A percentile compares a stretch with the other conserved stretches of the same genome.
Conservation (phyloP, 2,888 invertebrate species). For the Ochropleura plecta region DNA sequence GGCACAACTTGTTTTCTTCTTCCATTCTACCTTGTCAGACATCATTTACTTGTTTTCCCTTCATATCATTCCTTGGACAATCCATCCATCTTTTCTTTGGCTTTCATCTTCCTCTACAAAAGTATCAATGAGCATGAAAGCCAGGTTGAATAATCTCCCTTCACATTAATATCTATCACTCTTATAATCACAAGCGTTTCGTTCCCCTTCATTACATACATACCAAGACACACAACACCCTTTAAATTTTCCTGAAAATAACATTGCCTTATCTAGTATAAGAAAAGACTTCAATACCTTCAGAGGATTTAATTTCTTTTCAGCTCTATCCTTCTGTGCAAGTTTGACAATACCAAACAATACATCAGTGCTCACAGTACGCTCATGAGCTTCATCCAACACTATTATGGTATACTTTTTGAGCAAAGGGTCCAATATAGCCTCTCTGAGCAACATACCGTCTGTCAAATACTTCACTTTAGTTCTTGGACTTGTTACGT, state of each 20-base stretch:
- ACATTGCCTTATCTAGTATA: neutral
- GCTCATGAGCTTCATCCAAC: conserved; percentile 98
- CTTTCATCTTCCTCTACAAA: too few species aligned
- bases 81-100: too few species aligned
- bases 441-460: conserved; percentile 98
- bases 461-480: conserved; percentile 98
- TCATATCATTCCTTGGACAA: too few species aligned
- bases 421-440: conserved; percentile 94
- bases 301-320: conserved; percentile 90
- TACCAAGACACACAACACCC: too few species aligned
- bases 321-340: conserved; percentile 94
- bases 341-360: conserved; percentile 97
- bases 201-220: too few species aligned
- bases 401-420: conserved; percentile 95
- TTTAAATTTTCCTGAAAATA: neutral
- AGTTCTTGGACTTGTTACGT: conserved; percentile 94
- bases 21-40: too few species aligned
- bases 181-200: too few species aligned
- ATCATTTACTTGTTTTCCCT: too few species aligned
- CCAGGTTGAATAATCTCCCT: too few species aligned
- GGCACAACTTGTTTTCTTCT: too few species aligned
- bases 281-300: conserved; percentile 89
- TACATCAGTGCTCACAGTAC: conserved; percentile 98
- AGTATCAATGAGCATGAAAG: too few species aligned
- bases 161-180: too few species aligned